These are phyloP conservation scores for Oryctes rhinoceros DNA, from an alignment of 1,140 invertebrate genomes.

Conservation along the genomic window DNA sequence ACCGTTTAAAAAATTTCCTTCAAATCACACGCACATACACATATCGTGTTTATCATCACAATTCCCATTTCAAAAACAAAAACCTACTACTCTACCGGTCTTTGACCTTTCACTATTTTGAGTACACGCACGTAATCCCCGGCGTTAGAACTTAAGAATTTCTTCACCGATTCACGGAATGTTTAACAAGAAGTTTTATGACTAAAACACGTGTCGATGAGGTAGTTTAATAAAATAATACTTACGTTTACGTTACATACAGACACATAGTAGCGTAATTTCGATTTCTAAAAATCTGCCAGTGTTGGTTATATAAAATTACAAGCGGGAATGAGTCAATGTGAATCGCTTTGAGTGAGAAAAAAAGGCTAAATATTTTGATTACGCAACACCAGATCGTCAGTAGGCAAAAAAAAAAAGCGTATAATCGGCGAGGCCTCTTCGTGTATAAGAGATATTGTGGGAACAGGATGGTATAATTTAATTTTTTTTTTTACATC, in stretches of 20 bases:
- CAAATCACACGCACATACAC: too few relatives aligned
- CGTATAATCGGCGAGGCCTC: background rate
- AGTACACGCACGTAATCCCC: too few relatives aligned
- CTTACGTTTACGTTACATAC: background rate
- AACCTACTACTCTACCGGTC: too few relatives aligned
- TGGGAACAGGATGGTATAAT: constrained; percentile 30
- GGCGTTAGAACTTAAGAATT: too few relatives aligned
- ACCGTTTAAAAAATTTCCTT: too few relatives aligned
- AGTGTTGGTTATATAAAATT: background rate
- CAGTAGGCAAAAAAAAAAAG: constrained; percentile 11
- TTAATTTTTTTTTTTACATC: background rate
- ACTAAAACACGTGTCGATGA: background rate
- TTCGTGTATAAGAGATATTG: background rate
- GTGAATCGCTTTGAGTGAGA: background rate
- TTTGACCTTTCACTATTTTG: too few relatives aligned
- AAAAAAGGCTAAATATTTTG: constrained; percentile 16
- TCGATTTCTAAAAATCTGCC: background rate
- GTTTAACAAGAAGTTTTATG: constrained; percentile 15
- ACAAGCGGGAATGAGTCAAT: background rate
- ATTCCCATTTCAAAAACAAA: too few relatives aligned
- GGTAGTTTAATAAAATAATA: background rate
- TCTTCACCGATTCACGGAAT: background rate
- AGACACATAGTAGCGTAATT: too few relatives aligned
- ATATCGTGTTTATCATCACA: too few relatives aligned
- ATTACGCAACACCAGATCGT: background rate